Conservation (phyloP, 1,140 invertebrate species). For the Drosophila chauvacae region DNA sequence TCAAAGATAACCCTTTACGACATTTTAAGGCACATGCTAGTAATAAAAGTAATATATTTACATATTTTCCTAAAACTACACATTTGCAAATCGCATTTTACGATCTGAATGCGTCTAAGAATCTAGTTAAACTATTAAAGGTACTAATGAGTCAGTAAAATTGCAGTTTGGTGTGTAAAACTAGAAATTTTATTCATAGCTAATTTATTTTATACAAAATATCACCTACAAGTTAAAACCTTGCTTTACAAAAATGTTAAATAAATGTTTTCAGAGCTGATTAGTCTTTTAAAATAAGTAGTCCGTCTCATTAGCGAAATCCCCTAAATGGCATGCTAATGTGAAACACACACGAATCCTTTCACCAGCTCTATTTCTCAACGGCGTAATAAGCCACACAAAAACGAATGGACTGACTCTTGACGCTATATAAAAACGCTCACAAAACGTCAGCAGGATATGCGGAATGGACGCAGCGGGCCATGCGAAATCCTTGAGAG, state of each 20-base stretch:
- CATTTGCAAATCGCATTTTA: too few relatives aligned
- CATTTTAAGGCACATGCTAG: too few relatives aligned
- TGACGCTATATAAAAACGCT: neutral
- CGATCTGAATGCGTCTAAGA: too few relatives aligned
- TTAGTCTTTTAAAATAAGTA: neutral
- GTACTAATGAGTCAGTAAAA: too few relatives aligned
- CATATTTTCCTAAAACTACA: too few relatives aligned
- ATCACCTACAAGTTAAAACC: neutral
- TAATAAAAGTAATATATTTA: too few relatives aligned
- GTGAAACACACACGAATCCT: neutral
- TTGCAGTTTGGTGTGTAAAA: too few relatives aligned
- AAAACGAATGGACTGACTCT: constrained; percentile 2
- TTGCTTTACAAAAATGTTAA: neutral
- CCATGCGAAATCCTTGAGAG: constrained; percentile 31
- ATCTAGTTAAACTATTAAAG: too few relatives aligned
- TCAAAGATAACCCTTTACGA: too few relatives aligned
- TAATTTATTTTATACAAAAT: neutral
- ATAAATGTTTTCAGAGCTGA: neutral
- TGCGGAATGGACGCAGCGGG: constrained; percentile 35
- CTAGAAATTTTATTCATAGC: too few relatives aligned
- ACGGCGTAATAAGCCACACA: constrained; percentile 5
- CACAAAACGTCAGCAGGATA: constrained; percentile 7
- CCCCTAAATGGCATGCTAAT: neutral
- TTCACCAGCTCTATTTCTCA: neutral
- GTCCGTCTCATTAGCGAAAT: neutral